phyloP scores from a whole-genome alignment of 2,888 invertebrate species.

The Hypsopygia costalis region DNA sequence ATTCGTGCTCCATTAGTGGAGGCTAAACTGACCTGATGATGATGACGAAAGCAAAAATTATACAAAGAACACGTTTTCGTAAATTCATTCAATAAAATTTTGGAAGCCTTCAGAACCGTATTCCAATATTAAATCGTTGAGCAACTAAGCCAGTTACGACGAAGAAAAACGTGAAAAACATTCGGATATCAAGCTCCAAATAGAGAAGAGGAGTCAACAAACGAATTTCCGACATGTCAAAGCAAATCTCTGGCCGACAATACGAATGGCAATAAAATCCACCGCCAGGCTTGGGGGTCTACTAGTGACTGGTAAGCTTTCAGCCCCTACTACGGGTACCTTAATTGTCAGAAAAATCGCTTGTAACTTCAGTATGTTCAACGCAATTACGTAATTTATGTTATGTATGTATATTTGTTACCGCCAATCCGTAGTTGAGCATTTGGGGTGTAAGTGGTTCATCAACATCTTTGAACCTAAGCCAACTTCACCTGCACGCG shows the following conservation, averaged over 20 bases:
- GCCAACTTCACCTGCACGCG: too few species aligned
- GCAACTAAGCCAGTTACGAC: constrained; percentile 21
- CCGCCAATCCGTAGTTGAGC: too few species aligned
- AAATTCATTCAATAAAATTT: not conserved
- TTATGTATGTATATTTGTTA: too few species aligned
- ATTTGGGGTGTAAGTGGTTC: too few species aligned
- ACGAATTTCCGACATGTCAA: constrained; percentile 74
- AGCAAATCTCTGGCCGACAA: constrained; percentile 75
- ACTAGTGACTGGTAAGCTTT: constrained; percentile 59
- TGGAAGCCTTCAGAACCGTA: not conserved
- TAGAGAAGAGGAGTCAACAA: constrained; percentile 62
- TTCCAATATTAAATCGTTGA: constrained; percentile 3
- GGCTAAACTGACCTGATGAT: too few species aligned
- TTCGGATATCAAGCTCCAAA: constrained; percentile 44
- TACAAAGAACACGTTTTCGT: not conserved
- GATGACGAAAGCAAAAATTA: too few species aligned
- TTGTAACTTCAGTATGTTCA: too few species aligned
- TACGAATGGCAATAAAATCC: constrained; percentile 78
- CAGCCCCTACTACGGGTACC: constrained; percentile 41
- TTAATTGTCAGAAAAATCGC: not conserved
- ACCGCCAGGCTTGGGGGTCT: constrained; percentile 41
- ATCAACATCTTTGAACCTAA: too few species aligned
- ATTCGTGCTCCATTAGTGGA: too few species aligned
- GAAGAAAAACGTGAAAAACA: constrained; percentile 37
- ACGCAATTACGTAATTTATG: too few species aligned